These are phyloP conservation scores for Antennarius maculatus DNA, from an alignment of 2,797 vertebrate species.

Conservation along the genomic window DNA sequence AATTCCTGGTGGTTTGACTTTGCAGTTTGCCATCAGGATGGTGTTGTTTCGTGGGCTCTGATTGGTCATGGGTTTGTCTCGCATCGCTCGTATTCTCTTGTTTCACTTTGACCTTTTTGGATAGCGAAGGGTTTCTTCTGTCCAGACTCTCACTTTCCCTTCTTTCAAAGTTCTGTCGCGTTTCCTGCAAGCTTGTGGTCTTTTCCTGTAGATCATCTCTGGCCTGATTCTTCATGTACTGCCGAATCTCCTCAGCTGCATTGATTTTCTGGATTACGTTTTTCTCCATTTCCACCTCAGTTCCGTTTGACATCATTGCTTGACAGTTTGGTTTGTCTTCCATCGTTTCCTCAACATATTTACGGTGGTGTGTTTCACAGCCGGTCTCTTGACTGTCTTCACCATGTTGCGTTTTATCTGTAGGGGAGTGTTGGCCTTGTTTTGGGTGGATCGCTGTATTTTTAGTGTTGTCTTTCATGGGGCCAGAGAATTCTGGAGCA, in stretches of 20 bases:
- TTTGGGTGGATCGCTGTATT: constrained; percentile 45
- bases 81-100: constrained; percentile 26
- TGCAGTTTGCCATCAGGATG: constrained; percentile 15
- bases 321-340: constrained; percentile 39
- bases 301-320: constrained; percentile 20
- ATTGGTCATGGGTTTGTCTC: constrained; percentile 28
- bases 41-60: constrained; percentile 11
- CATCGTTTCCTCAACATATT: constrained; percentile 9
- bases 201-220: constrained; percentile 63
- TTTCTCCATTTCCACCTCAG: constrained; percentile 59
- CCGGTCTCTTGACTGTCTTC: constrained; percentile 15
- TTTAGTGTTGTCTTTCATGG: constrained; percentile 46
- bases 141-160: constrained; percentile 48
- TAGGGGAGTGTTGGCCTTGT: constrained; percentile 36
- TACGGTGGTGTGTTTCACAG: constrained; percentile 16
- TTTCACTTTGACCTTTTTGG: constrained; percentile 65
- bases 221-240: constrained; percentile 54
- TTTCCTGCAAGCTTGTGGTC: constrained; percentile 55
- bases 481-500: constrained; percentile 75
- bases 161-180: constrained; percentile 64
- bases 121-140: constrained; percentile 36
- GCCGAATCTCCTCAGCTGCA: constrained; percentile 71
- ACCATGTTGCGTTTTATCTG: constrained; percentile 51
- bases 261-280: constrained; percentile 75
- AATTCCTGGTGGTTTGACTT: constrained; percentile 12